Evolutionary conservation across 2,888 invertebrate genomes (phyloP), one percentile per base, ranked within the genome.

Genomic region (Andrena chrysosceles): DNA sequence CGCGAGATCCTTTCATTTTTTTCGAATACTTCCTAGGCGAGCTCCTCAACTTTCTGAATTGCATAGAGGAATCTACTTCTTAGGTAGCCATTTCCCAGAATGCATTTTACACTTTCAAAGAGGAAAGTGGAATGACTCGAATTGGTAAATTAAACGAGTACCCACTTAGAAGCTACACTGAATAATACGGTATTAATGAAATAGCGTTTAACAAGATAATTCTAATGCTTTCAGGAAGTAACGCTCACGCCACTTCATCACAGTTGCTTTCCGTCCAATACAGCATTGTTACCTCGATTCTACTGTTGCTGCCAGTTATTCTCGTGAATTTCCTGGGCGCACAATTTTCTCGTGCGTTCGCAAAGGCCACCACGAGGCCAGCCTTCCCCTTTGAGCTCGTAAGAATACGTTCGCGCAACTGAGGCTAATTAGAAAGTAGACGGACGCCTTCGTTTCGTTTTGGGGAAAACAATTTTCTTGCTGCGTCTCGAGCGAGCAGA

Each of bases 361-460:
- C 56, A 77, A 78, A 78, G 62, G 67, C 31, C 33, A 8, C 48
- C 13, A n/a, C 29, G 66, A 13, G 54, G 42, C 20, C 23, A n/a
- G 49, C 29, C 49, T 66, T 70, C 20, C 42, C 10, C 78, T 80
- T 71, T 78, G 60, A 78, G 31, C 48, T 29, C 48, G 63, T 6
- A 33, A 54, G 10, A 42, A 48, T 54, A 13, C 54, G 48, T 33
- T 35, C 48, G 69, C 33, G 6, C 29, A 23, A 2, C 26, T 16
- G 26, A 2, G 56, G 60, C 71, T 80, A 80, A 80, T 80, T 78
- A 67, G 66, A 67, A 66, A 62, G 42, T 20, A 20, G 29, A 54
- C 26, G 35, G 16, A 62, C 42, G 31, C 42, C 60, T 52, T 67
- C 60, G 8, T 66, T 64, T n/a, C 52, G 64, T 79, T 77, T 70